Evolutionary conservation across 1,140 invertebrate genomes (phyloP), one percentile per base, ranked within the genome.

Genomic region (Drosophila ercepeae): DNA sequence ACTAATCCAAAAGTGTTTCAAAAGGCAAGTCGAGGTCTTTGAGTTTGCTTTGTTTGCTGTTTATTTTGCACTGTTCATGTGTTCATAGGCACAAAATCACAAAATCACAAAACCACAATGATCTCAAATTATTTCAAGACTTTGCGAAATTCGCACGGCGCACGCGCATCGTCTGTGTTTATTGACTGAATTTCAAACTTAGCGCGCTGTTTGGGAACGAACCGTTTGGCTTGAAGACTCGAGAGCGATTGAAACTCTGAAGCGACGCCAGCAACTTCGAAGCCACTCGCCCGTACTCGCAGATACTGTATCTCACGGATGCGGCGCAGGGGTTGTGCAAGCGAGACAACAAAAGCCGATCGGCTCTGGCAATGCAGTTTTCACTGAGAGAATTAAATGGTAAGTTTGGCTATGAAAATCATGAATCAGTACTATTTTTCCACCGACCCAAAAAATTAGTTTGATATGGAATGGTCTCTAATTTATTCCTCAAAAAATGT

Each of bases 1-100:
- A 84, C 71, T 84, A 86, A 84, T 84, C 76, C 81, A 63, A 68
- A 63, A 65, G 54, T 69, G 72, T 81, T 86, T 79, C 76, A 76
- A 70, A 53, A 18, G 57, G 42, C 55, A 71, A 51, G 23, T 60
- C 39, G 19, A 18, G 4, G 39, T 49, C 13, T 49, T 45, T 36
- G 19, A 13, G 18, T 34, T 36, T 39, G 41, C 32, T 42, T 45
- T 41, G 52, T 32, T 57, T 53, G 14, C 50, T 19, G n/a, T 49
- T 58, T 57, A 18, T 42, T 44, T 61, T 82, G 48, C 54, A 57
- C 44, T 60, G 48, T 58, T 64, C 78, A 72, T 29, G 52, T 13
- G n/a, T 16, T 64, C 78, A 72, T 29, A 57, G 29, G 39, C 65
- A 84, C 75, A 53, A 7, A 7, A n/a, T n/a, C n/a, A 39, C 36